Evolutionary conservation across 1,140 invertebrate genomes (phyloP).

Genomic region (Zaprionus davidi): DNA sequence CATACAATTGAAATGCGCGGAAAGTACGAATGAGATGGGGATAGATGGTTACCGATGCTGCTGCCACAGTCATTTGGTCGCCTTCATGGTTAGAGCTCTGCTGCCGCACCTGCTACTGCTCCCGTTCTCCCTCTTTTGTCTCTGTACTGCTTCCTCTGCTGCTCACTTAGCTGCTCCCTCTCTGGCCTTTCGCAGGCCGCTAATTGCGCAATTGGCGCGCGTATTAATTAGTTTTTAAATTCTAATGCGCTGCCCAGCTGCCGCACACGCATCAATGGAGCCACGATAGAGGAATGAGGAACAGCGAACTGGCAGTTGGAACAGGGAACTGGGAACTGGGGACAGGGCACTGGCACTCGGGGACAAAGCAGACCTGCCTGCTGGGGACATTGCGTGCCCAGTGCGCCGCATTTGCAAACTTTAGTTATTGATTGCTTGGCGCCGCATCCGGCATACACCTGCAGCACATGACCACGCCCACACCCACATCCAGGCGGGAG

Average conservation of each 20-base stretch:
- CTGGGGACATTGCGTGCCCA: conserved; percentile 10
- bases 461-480: conserved; percentile 4
- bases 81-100: background rate
- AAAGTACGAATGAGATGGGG: background rate
- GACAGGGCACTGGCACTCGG: background rate
- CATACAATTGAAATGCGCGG: conserved; percentile 67
- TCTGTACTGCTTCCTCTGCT: background rate
- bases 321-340: background rate
- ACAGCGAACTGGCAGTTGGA: background rate
- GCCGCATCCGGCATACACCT: conserved; percentile 10
- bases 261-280: conserved; percentile 30
- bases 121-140: conserved; percentile 33
- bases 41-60: background rate
- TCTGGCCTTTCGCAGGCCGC: conserved; percentile 57
- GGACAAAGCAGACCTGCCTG: conserved; percentile 1
- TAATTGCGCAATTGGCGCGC: conserved; percentile 80
- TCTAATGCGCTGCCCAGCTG: conserved; percentile 74
- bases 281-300: too few species aligned
- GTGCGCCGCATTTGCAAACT: conserved; percentile 53
- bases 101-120: conserved; percentile 10
- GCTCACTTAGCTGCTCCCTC: conserved; percentile 38
- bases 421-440: conserved; percentile 70
- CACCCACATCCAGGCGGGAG: background rate
- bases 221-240: conserved; percentile 83
- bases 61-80: conserved; percentile 20